These are phyloP conservation scores for Oxyura jamaicensis DNA, from an alignment of 2,113 vertebrate species.

Conservation along the genomic window DNA sequence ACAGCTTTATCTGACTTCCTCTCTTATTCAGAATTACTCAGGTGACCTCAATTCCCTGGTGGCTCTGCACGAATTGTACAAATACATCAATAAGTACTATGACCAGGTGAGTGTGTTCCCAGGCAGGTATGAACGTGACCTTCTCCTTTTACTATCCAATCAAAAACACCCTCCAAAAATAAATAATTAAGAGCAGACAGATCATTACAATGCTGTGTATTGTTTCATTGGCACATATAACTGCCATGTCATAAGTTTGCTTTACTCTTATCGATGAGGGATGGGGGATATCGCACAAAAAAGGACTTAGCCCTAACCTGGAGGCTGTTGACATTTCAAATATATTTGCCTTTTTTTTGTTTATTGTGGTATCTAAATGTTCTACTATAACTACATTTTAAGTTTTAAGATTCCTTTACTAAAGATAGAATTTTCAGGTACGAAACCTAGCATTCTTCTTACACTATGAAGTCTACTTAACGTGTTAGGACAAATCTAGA, in stretches of 20 bases:
- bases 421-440: background rate
- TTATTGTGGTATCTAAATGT: background rate
- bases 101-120: constrained; percentile 87
- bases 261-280: background rate
- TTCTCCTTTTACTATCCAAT: background rate
- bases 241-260: background rate
- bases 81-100: constrained; percentile 99
- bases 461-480: background rate
- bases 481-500: background rate
- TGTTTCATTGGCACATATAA: background rate
- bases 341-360: rapidly evolving
- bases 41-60: constrained; percentile 95
- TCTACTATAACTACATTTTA: background rate
- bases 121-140: background rate
- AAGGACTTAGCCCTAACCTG: background rate
- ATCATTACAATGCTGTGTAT: background rate
- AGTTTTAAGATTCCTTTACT: background rate
- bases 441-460: background rate
- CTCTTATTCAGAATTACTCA: constrained; percentile 88
- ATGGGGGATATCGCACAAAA: background rate
- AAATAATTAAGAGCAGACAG: background rate
- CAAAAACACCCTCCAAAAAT: background rate
- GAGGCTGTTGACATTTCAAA: background rate
- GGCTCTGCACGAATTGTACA: constrained; percentile 96
- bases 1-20: background rate